Evolutionary conservation across 1,140 invertebrate genomes (phyloP).

Genomic region (Hyles euphorbiae): DNA sequence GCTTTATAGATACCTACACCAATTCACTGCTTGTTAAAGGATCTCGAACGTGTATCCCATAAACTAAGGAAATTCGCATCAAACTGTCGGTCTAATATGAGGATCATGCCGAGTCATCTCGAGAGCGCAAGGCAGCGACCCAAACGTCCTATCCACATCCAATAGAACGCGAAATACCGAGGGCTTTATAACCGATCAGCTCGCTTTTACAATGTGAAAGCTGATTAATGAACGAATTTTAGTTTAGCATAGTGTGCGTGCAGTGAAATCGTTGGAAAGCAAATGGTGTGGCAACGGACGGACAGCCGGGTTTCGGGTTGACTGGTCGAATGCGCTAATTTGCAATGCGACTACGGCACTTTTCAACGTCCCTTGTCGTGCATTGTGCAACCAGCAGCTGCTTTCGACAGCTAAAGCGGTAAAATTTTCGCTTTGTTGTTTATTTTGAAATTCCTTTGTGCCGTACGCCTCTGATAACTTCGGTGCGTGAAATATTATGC

Average conservation of each 20-base stretch:
- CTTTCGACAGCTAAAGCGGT: constrained; percentile 30
- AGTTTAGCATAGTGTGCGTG: constrained; percentile 24
- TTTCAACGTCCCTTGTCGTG: constrained; percentile 28
- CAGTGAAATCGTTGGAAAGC: constrained; percentile 35
- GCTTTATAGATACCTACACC: no score
- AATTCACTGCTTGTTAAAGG: no score
- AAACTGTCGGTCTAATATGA: no score
- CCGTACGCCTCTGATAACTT: constrained; percentile 15
- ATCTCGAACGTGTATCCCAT: no score
- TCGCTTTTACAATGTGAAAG: constrained; percentile 23
- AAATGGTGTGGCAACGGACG: constrained; percentile 41
- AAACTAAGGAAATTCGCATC: no score
- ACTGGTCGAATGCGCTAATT: constrained; percentile 46
- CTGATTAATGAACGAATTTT: constrained; percentile 39
- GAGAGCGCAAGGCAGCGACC: no score
- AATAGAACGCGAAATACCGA: constrained; percentile 17
- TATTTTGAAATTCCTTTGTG: constrained; percentile 21
- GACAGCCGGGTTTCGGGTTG: constrained; percentile 33
- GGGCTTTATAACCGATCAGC: constrained; percentile 19
- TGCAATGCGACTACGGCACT: constrained; percentile 41
- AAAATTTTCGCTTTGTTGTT: constrained; percentile 21
- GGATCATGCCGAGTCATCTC: no score
- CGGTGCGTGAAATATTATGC: constrained; percentile 10
- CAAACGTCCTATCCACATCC: neutral
- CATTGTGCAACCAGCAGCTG: constrained; percentile 21